Evolutionary conservation across 2,888 invertebrate genomes (phyloP), one percentile per base, ranked within the genome.

Genomic region (Alentia gelatinosa): DNA sequence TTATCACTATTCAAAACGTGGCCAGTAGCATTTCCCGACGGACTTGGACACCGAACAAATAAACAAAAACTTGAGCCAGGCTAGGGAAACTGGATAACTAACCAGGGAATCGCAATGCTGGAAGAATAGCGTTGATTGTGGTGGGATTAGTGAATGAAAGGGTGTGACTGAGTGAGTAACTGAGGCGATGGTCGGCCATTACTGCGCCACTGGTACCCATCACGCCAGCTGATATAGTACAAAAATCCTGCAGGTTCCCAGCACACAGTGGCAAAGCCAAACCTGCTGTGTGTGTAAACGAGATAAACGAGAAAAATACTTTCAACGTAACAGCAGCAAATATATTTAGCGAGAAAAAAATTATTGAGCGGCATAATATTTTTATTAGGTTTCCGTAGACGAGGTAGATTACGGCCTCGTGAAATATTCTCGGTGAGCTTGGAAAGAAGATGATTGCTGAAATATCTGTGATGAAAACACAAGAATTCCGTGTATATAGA

Each of bases 341-440:
- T 68, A 47, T 47, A 47, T 12, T 19, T 12, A 12, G 30, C 33
- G 68, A 68, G 12, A 30, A 68, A 26, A 26, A 4, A 26, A 56
- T n/a, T n/a, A 56, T n/a, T 12, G 12, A 56, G 56, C n/a, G 12
- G n/a, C 19, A 68, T 30, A 9, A 68, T 68, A 68, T 68, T 4
- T 68, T 68, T 68, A 3, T 33, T 68, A 68, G 30, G 68, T 30
- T 26, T 47, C 19, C 47, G 19, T 47, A 47, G 19, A 47, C 7
- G 47, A 19, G 1, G 26, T 68, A 26, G 68, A 68, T 68, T 68
- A 68, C 26, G 68, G 83, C 83, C 83, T 83, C 39, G 83, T 83
- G 39, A 83, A 83, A 30, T 33, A 30, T 40, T 83, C 83, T 83
- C 83, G 83, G 83, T 83, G 83, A 83, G 39, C n/a, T 83, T 83